Evolutionary conservation across 2,888 invertebrate genomes (phyloP).

Genomic region (Odontocerum albicorne): DNA sequence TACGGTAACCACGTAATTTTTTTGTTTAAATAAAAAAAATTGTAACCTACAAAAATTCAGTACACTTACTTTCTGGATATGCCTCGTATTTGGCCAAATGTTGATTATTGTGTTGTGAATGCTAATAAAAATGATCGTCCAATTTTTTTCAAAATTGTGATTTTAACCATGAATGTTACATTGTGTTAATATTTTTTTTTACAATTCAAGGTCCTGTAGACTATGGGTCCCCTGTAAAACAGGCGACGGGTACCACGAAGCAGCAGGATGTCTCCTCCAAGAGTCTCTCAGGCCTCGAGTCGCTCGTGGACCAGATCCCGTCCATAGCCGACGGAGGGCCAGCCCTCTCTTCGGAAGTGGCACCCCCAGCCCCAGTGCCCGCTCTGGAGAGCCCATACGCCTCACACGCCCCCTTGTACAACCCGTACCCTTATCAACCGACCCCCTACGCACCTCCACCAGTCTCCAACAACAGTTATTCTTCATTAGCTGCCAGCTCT

Average conservation of each 20-base stretch:
- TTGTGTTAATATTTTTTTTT: conserved; percentile 1
- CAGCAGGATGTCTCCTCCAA: conserved; percentile 80
- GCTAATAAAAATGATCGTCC: no score
- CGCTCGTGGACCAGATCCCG: conserved; percentile 89
- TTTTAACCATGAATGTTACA: no score
- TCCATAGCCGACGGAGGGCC: conserved; percentile 76
- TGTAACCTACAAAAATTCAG: no score
- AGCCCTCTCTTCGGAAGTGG: conserved; percentile 32
- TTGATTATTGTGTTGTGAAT: no score
- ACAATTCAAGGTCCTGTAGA: conserved; percentile 41
- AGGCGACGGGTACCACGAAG: conserved; percentile 44
- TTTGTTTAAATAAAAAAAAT: no score
- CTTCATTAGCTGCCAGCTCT: conserved; percentile 33
- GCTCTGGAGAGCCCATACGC: conserved; percentile 41
- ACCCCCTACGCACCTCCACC: conserved; percentile 48
- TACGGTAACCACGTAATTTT: no score
- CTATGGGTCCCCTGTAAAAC: conserved; percentile 52
- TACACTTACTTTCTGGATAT: no score
- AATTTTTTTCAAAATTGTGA: no score
- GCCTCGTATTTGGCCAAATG: no score
- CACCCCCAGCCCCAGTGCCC: conserved; percentile 40
- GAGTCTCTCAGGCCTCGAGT: conserved; percentile 83
- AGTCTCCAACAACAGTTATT: conserved; percentile 34
- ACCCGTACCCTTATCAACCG: conserved; percentile 46
- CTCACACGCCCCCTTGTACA: conserved; percentile 45